Conservation (phyloP, 53 echinoderm and acorn worm species). For the Crossaster papposus region DNA sequence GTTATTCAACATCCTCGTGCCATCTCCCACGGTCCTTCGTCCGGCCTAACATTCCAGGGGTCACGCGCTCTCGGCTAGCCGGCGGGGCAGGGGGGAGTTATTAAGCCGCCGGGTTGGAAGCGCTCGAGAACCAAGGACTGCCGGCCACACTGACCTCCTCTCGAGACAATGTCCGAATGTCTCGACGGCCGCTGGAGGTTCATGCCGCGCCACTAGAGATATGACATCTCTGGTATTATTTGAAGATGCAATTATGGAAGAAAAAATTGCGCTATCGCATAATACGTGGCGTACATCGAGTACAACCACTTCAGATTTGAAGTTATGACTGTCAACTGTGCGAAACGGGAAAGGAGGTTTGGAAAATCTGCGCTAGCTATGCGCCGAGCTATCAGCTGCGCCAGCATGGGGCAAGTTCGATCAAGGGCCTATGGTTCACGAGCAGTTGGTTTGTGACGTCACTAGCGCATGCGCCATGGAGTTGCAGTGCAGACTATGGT, state of each 20-base stretch:
- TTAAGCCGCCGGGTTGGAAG: background rate
- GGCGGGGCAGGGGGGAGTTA: background rate
- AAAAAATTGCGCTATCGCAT: background rate
- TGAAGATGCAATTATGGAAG: background rate
- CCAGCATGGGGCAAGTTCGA: no score
- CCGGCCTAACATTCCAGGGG: background rate
- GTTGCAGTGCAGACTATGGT: no score
- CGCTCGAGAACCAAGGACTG: constrained; percentile 1
- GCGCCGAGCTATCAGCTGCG: background rate
- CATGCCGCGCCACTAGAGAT: background rate
- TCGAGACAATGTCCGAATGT: background rate
- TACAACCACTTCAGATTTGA: constrained; percentile 27
- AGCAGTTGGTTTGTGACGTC: no score
- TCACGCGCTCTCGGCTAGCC: background rate
- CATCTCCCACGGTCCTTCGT: constrained; percentile 47
- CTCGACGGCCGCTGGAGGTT: background rate
- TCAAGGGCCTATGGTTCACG: no score
- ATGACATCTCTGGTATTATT: background rate
- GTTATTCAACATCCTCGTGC: background rate
- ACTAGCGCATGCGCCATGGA: no score
- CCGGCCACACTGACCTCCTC: background rate
- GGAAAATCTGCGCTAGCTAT: background rate
- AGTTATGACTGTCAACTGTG: no score
- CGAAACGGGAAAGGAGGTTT: background rate
- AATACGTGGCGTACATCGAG: background rate